Conservation (phyloP, 2,888 invertebrate genomes). For the Protophormia terraenovae region DNA sequence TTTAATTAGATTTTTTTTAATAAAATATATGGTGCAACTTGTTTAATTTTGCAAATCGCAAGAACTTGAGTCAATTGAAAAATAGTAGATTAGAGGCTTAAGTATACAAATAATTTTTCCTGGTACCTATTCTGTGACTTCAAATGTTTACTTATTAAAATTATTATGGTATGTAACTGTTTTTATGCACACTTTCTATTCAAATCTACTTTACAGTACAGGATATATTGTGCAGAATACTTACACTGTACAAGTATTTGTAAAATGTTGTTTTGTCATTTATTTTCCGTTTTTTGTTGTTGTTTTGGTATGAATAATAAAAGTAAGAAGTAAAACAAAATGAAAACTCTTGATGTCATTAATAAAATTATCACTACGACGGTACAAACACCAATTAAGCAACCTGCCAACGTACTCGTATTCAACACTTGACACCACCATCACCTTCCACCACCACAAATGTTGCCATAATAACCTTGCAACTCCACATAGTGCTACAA, state of each 20-base stretch:
- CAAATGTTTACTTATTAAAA: too few relatives aligned
- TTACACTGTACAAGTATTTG: background rate
- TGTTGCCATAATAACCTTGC: background rate
- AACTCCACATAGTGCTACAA: background rate
- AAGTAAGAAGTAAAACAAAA: conserved; percentile 51
- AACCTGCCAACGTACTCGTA: conserved; percentile 77
- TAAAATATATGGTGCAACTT: too few relatives aligned
- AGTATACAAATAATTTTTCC: too few relatives aligned
- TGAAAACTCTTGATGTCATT: conserved; percentile 78
- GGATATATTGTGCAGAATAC: background rate
- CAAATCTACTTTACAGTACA: background rate
- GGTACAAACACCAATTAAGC: conserved; percentile 79
- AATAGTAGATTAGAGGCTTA: too few relatives aligned
- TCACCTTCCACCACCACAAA: conserved; percentile 40
- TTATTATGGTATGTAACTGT: too few relatives aligned
- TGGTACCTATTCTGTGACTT: too few relatives aligned
- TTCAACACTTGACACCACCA: conserved; percentile 75
- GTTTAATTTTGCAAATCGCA: too few relatives aligned
- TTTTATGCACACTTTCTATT: background rate
- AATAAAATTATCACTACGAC: conserved; percentile 80
- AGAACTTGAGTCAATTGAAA: too few relatives aligned
- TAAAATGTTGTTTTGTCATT: background rate
- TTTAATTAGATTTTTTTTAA: too few relatives aligned
- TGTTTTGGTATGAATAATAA: conserved; percentile 34
- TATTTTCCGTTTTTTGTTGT: background rate